These are phyloP conservation scores for Eristalinus sepulchralis DNA, from an alignment of 2,888 invertebrate species.

Conservation along the genomic window DNA sequence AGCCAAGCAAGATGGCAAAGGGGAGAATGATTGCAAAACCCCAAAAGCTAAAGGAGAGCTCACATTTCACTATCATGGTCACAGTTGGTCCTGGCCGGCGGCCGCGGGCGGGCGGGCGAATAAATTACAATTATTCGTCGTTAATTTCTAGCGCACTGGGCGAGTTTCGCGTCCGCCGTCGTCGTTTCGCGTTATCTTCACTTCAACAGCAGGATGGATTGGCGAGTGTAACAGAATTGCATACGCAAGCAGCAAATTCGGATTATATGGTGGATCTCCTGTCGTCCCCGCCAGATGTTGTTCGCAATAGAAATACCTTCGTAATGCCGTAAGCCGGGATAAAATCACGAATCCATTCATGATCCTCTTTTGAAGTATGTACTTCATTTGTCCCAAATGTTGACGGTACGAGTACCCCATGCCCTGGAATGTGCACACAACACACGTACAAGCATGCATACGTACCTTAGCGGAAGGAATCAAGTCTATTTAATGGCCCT, in stretches of 20 bases:
- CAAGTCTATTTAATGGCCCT: constrained; percentile 24
- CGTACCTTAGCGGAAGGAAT: constrained; percentile 51
- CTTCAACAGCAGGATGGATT: constrained; percentile 40
- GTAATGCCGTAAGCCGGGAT: constrained; percentile 10
- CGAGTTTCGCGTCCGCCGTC: constrained; percentile 27
- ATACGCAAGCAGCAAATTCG: constrained; percentile 40
- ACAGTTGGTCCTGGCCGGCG: constrained; percentile 37
- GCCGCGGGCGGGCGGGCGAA: constrained; percentile 19
- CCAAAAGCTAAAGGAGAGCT: constrained; percentile 31
- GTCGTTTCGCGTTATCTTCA: constrained; percentile 41
- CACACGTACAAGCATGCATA: neutral
- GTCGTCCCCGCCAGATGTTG: neutral
- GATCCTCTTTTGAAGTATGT: constrained; percentile 7
- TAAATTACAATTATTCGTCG: constrained; percentile 68
- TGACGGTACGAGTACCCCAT: constrained; percentile 17
- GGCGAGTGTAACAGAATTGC: constrained; percentile 36
- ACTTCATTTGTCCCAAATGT: constrained; percentile 28
- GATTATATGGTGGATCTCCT: constrained; percentile 4
- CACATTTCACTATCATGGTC: constrained; percentile 68
- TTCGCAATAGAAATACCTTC: neutral
- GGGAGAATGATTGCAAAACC: constrained; percentile 33
- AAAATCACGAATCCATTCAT: constrained; percentile 40
- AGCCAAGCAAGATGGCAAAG: neutral
- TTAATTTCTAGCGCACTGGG: constrained; percentile 67
- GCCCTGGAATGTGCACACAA: neutral